Base-by-base conservation (phyloP, 1,140 invertebrate species). In the Drosophila erecta region DNA sequence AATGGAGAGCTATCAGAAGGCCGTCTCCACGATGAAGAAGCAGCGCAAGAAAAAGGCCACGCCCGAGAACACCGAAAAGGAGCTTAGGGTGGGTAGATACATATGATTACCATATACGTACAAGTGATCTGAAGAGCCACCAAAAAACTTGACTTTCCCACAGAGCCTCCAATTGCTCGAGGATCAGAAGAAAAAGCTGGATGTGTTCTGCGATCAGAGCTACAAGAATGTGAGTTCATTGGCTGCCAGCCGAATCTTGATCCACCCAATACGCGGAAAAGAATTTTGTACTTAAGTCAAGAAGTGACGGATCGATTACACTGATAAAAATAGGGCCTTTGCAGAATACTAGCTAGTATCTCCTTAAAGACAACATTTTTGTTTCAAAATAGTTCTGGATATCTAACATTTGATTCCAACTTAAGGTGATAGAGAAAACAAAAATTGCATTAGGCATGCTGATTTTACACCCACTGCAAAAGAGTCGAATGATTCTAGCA, bases 121-220 rank as follows among this genome's bases (percentile, higher is more conserved):
- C 0, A 0, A 0, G 0, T 27, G 37, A 33, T n/a, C 15, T 27
- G 11, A 22, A 15, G 37, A 69, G 4, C n/a, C 14, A 20, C 14
- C 17, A 17, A 57, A 62, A 51, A 61, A 49, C 24, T 15, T 24
- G 20, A 22, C 35, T 60, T 43, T 35, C 47, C 75, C 94, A 37
- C 93, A 96, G 96, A 96, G 96, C 90, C 96, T 98, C 95, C 97
- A 98, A 94, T 95, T 96, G 79, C 93, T 98, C 81, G 97, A 98
- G 92, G 97, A 98, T 89, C 97, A 98, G 92, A 97, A 97, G 93
- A 96, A 96, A 15, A 97, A 97, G 93, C 93, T 98, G 81, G 97
- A 98, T 91, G 94, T 96, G 22, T 98, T 97, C 92, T 97, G 97
- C 86, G 96, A 98, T 91, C 96, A 97, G 93, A 97, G 97, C 93